A percentile compares a stretch with the other conserved stretches of the same genome.
Conservation (phyloP, 2,888 invertebrate species). For the Reticulitermes lucifugus region DNA sequence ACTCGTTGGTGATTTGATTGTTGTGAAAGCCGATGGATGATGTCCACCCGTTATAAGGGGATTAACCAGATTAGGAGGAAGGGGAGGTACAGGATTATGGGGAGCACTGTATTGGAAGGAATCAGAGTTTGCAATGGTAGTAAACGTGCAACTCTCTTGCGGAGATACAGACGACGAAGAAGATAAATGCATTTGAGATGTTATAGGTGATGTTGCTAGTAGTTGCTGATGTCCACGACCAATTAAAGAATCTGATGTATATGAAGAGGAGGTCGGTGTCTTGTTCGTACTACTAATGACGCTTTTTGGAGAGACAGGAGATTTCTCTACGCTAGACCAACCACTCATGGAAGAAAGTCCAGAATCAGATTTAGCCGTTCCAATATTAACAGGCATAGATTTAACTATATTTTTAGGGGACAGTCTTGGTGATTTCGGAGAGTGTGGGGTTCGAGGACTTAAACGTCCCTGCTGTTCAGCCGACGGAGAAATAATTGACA, state of each 20-base stretch:
- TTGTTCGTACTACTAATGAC: slow-evolving; percentile 60
- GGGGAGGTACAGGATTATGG: slow-evolving; percentile 58
- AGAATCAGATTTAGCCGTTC: slow-evolving; percentile 85
- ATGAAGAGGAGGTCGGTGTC: slow-evolving; percentile 57
- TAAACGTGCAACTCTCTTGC: slow-evolving; percentile 45
- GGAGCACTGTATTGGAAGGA: slow-evolving; percentile 43
- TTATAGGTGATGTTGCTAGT: slow-evolving; percentile 21
- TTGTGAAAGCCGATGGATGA: slow-evolving; percentile 68
- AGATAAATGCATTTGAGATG: slow-evolving; percentile 25
- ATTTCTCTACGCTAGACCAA: slow-evolving; percentile 87
- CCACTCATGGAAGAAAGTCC: slow-evolving; percentile 90
- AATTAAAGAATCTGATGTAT: slow-evolving; percentile 46
- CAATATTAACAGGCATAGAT: slow-evolving; percentile 70
- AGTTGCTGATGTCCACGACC: slow-evolving; percentile 29
- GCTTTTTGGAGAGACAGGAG: slow-evolving; percentile 83
- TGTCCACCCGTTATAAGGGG: slow-evolving; percentile 55
- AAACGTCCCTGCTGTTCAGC: slow-evolving; percentile 53
- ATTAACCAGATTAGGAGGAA: slow-evolving; percentile 52
- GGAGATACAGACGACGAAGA: slow-evolving; percentile 40
- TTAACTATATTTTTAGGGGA: slow-evolving; percentile 77
- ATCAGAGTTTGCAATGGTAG: slow-evolving; percentile 44
- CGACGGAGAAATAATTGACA: slow-evolving; percentile 58
- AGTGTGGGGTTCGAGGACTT: slow-evolving; percentile 62
- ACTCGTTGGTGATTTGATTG: slow-evolving; percentile 67
- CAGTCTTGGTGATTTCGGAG: slow-evolving; percentile 78